Evolutionary conservation across 2,797 vertebrate species (phyloP).

Genomic region (Setipinna tenuifilis): DNA sequence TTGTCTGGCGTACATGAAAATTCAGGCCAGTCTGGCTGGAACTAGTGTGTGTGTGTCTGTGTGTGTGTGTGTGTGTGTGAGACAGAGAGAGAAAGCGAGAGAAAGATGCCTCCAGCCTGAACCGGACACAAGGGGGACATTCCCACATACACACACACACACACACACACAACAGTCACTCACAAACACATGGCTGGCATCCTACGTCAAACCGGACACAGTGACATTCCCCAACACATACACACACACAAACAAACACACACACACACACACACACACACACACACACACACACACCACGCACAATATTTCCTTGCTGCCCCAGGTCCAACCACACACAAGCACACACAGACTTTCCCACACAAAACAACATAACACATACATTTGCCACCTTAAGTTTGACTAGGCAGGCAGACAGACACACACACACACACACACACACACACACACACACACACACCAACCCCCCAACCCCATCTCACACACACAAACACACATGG

Average conservation of each 20-base stretch:
- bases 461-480: background rate
- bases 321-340: conserved; percentile 14
- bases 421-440: no score
- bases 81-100: no score
- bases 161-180: no score
- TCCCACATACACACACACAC: background rate
- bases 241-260: conserved; percentile 20
- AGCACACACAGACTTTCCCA: background rate
- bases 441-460: background rate
- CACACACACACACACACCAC: background rate
- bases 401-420: no score
- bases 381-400: background rate
- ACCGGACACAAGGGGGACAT: conserved; percentile 14
- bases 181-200: background rate
- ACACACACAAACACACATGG: no score
- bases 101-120: background rate
- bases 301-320: background rate
- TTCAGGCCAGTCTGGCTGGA: background rate
- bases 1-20: background rate
- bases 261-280: background rate
- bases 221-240: background rate
- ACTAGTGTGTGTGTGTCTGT: conserved; percentile 3
- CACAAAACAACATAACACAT: background rate
- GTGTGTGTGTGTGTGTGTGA: background rate
- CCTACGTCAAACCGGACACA: background rate